Conservation (phyloP, 2,113 vertebrate genomes). For the Cyanistes caeruleus region DNA sequence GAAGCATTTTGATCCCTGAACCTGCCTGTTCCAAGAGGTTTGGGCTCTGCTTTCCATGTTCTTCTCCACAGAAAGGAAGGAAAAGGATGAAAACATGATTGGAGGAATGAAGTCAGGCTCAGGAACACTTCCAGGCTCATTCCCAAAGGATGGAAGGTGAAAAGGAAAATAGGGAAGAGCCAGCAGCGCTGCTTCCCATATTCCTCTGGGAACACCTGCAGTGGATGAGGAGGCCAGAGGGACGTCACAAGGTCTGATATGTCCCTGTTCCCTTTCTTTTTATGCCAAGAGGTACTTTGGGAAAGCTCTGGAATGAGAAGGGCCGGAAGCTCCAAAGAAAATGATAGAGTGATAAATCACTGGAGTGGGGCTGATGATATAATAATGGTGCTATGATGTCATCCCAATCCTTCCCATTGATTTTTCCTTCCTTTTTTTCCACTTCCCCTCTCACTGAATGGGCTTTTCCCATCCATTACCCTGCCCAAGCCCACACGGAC, state of each 20-base stretch:
- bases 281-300: not conserved
- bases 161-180: not conserved
- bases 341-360: not conserved
- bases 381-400: conserved; percentile 24
- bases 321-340: not conserved
- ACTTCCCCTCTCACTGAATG: not conserved
- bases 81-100: not conserved
- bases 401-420: conserved; percentile 10
- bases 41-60: not conserved
- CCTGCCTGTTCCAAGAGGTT: rapidly evolving
- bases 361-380: not conserved
- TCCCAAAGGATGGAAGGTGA: not conserved
- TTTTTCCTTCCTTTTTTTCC: not conserved
- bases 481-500: not conserved
- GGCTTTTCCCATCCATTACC: conserved; percentile 21
- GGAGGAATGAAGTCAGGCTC: not conserved
- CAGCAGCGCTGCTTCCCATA: rapidly evolving
- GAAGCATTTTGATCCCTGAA: not conserved
- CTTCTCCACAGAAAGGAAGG: not conserved
- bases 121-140: not conserved
- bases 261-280: not conserved
- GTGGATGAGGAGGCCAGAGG: not conserved
- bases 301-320: not conserved
- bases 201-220: not conserved
- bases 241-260: not conserved